These are phyloP conservation scores for Eidolon helvum DNA, from an alignment of 2,113 vertebrate genomes.

Conservation along the genomic window DNA sequence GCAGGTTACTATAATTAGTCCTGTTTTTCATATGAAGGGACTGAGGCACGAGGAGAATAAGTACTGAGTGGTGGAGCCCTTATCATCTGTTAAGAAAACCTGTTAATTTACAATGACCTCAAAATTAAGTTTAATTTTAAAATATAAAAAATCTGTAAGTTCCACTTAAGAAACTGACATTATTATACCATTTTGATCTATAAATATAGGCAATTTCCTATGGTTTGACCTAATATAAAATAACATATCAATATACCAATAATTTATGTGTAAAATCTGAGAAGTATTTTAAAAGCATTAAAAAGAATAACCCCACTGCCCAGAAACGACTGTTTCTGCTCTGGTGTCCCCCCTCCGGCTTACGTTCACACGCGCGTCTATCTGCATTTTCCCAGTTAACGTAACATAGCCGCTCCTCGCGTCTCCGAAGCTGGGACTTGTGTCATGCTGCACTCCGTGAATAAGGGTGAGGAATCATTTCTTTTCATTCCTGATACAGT, in stretches of 20 bases:
- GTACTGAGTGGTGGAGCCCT: not conserved
- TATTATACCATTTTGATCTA: not conserved
- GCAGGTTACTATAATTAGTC: not conserved
- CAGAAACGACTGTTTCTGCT: not conserved
- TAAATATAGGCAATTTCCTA: not conserved
- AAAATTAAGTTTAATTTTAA: too few species aligned
- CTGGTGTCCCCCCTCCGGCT: not conserved
- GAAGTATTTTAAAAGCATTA: conserved; percentile 4
- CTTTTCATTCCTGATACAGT: not conserved
- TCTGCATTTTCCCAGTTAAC: not conserved
- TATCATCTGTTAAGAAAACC: too few species aligned
- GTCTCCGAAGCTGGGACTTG: not conserved
- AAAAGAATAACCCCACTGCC: not conserved
- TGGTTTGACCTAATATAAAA: conserved; percentile 13
- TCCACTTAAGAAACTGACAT: not conserved
- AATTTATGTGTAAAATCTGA: not conserved
- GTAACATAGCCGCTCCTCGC: not conserved
- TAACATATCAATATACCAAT: not conserved
- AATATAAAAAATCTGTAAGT: not conserved
- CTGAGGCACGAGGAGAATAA: not conserved
- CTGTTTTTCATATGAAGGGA: not conserved
- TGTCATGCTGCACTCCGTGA: not conserved
- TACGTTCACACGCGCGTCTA: not conserved
- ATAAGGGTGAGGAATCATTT: not conserved
- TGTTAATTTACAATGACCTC: too few species aligned